Evolutionary conservation across 92 coral and sea anemone species (phyloP), one percentile per base, ranked within the genome.

Genomic region (Phenganax marumi): DNA sequence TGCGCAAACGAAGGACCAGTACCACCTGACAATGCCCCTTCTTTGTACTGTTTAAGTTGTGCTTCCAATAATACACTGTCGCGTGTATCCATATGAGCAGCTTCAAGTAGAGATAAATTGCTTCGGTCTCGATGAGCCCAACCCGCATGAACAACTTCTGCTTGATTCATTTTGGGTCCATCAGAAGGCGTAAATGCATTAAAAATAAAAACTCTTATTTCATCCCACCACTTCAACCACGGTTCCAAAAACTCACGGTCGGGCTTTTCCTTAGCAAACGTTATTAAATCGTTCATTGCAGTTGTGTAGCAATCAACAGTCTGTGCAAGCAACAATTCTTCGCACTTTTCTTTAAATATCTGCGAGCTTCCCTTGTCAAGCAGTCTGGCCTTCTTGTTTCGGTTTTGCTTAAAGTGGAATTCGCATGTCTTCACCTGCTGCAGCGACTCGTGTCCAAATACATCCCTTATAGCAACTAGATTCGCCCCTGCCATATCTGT

Each of bases 211-310:
- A 65, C 66, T 25, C 68, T 48, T 52, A 80, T 55, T 24, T 7
- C 9, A 71, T 83, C 52, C 87, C 87, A 84, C 87, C 87, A 76
- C 19, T 76, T 51, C 13, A 76, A 50, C 84, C 84, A 84, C 17
- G 84, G 13, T 19, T 58, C 49, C 50, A 73, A 54, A n/a, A 10
- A 49, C 58, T 73, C 51, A 25, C 83, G 14, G 46, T 73, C 60
- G 62, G 60, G n/a, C n/a, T n/a, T 33, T 33, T 33, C 43, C 7
- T 56, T 14, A 62, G 23, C 23, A 2, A 8, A 19, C 22, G 14
- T 81, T 55, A 16, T 62, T 66, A 43, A 81, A 68, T 50, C 54
- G 23, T 82, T 16, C 71, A 57, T 71, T 50, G 62, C 21, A 48
- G 14, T 22, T 19, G 56, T 57, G 81, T 82, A 82, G 53, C 82